Evolutionary conservation across 2,797 vertebrate genomes (phyloP).

Genomic region (Botia kubotai): DNA sequence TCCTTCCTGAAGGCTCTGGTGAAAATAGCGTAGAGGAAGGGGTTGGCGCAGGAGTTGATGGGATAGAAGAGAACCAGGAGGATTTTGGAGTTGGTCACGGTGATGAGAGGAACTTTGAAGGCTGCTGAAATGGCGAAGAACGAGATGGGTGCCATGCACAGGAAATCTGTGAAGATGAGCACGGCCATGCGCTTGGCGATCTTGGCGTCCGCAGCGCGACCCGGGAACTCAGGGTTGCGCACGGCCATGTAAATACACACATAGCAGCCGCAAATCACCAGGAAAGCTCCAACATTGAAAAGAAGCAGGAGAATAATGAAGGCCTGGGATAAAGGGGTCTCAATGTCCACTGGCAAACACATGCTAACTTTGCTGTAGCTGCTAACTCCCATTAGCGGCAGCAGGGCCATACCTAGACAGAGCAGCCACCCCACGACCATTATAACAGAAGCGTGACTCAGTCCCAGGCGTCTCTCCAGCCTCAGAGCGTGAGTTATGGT

Average conservation of each 20-base stretch:
- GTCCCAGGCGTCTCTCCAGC: constrained; percentile 78
- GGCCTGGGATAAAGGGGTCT: constrained; percentile 81
- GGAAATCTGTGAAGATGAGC: constrained; percentile 90
- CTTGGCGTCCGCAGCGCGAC: constrained; percentile 84
- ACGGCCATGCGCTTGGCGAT: constrained; percentile 90
- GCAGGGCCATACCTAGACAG: constrained; percentile 74
- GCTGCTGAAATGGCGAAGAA: constrained; percentile 92
- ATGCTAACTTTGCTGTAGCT: constrained; percentile 91
- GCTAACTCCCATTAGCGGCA: constrained; percentile 88
- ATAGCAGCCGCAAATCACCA: constrained; percentile 86
- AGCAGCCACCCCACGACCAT: constrained; percentile 87
- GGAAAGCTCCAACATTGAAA: constrained; percentile 83
- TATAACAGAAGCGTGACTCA: constrained; percentile 79
- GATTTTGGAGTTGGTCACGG: constrained; percentile 91
- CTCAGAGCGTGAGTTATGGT: constrained; percentile 88
- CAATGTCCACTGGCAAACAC: constrained; percentile 89
- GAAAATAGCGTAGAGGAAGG: constrained; percentile 88
- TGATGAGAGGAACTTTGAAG: constrained; percentile 90
- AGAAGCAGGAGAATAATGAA: constrained; percentile 84
- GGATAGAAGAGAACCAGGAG: constrained; percentile 90
- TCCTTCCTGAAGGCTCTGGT: constrained; percentile 88
- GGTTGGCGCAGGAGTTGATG: constrained; percentile 90
- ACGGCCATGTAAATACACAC: constrained; percentile 86
- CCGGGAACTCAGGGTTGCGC: constrained; percentile 81
- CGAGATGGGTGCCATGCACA: constrained; percentile 91